These are phyloP conservation scores for Aphyosemion australe DNA, from an alignment of 2,113 vertebrate species.

Conservation along the genomic window DNA sequence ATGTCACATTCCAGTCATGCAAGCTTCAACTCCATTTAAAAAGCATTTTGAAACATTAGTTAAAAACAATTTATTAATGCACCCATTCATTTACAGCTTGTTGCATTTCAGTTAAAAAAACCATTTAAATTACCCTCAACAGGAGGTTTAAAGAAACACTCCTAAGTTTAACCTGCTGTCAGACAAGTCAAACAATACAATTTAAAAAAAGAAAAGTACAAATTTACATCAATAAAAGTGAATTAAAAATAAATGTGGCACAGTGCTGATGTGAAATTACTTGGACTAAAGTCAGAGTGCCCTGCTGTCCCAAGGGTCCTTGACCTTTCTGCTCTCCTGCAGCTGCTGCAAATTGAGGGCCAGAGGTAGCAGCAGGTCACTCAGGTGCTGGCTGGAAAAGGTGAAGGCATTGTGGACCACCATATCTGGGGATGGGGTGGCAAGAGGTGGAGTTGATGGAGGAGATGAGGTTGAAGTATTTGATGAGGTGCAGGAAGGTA, in stretches of 20 bases:
- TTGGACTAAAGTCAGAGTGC: constrained; percentile 11
- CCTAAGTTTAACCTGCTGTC: too few relatives aligned
- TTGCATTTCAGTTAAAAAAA: too few relatives aligned
- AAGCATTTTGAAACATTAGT: too few relatives aligned
- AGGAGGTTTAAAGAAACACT: too few relatives aligned
- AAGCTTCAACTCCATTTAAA: too few relatives aligned
- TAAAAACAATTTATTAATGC: too few relatives aligned
- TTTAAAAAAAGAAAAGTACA: neutral
- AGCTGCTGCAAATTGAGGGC: constrained; percentile 77
- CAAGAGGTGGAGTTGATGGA: constrained; percentile 52
- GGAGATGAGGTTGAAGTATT: constrained; percentile 43
- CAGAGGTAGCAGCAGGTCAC: constrained; percentile 77
- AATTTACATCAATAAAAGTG: neutral
- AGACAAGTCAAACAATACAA: too few relatives aligned
- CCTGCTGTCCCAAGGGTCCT: constrained; percentile 56
- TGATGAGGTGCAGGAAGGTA: constrained; percentile 9
- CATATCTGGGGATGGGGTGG: constrained; percentile 45
- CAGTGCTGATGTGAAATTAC: neutral
- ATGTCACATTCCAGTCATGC: too few relatives aligned
- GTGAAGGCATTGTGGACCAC: constrained; percentile 74
- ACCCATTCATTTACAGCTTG: too few relatives aligned
- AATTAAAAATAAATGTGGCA: neutral
- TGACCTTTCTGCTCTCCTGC: constrained; percentile 55
- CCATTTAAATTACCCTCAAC: too few relatives aligned
- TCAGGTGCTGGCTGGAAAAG: constrained; percentile 80